Conservation (phyloP, 2,113 vertebrate genomes). For the Bufo bufo region DNA sequence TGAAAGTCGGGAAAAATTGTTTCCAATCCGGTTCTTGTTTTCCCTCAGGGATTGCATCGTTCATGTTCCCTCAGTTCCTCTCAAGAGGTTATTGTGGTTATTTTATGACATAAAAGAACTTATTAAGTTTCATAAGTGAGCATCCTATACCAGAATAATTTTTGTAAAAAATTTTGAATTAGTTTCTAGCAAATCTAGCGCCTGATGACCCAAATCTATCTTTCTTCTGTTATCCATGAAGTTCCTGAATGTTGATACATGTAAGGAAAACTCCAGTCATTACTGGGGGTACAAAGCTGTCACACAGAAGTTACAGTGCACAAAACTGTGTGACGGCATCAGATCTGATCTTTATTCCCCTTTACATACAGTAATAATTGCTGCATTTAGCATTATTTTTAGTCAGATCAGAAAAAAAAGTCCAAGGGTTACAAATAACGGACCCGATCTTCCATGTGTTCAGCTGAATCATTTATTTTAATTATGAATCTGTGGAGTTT, state of each 20-base stretch:
- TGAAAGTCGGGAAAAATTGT: constrained; percentile 71
- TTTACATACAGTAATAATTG: no score
- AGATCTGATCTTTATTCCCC: no score
- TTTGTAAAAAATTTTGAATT: no score
- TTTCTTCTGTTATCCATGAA: background rate
- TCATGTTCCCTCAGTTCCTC: constrained; percentile 74
- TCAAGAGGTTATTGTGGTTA: constrained; percentile 47
- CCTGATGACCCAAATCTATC: background rate
- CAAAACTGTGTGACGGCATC: no score
- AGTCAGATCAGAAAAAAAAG: no score
- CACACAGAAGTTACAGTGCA: no score
- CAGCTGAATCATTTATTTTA: no score
- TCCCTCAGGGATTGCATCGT: constrained; percentile 71
- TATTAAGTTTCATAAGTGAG: background rate
- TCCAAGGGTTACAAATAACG: no score
- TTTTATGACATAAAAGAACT: constrained; percentile 12
- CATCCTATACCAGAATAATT: background rate
- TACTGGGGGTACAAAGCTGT: background rate
- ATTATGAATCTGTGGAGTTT: no score
- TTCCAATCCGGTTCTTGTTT: constrained; percentile 78
- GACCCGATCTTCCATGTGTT: no score
- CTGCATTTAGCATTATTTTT: no score
- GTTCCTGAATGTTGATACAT: background rate
- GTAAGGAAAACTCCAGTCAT: background rate
- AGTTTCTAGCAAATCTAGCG: background rate